Evolutionary conservation across 2,888 invertebrate genomes (phyloP).

Genomic region (Drosophila algonquin): DNA sequence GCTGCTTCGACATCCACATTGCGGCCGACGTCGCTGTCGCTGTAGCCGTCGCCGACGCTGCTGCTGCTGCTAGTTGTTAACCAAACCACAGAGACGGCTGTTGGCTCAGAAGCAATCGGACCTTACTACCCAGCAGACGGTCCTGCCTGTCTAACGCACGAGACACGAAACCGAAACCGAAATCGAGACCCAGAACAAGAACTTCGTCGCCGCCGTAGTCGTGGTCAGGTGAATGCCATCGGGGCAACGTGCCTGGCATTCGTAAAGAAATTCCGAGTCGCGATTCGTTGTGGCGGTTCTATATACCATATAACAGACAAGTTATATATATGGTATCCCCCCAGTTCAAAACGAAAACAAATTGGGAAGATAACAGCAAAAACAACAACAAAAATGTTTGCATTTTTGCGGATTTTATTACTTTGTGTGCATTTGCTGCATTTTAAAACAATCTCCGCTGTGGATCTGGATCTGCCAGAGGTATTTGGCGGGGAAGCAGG

Average conservation of each 20-base stretch:
- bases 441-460: conserved; percentile 66
- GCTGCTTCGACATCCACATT: conserved; percentile 35
- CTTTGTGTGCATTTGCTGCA: conserved; percentile 75
- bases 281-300: conserved; percentile 55
- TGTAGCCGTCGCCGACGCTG: conserved; percentile 6
- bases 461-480: conserved; percentile 43
- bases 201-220: conserved; percentile 30
- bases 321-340: conserved; percentile 70
- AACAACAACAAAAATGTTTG: conserved; percentile 62
- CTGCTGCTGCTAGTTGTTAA: conserved; percentile 67
- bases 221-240: conserved; percentile 76
- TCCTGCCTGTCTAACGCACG: conserved; percentile 65
- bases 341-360: conserved; percentile 64
- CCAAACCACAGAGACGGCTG: conserved; percentile 64
- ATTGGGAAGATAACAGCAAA: conserved; percentile 49
- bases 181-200: too few relatives aligned
- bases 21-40: conserved; percentile 44
- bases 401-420: conserved; percentile 68
- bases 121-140: conserved; percentile 63
- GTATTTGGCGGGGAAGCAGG: conserved; percentile 20
- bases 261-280: conserved; percentile 47
- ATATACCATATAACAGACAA: conserved; percentile 43
- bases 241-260: conserved; percentile 70
- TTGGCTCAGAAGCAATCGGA: conserved; percentile 76
- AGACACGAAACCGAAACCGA: too few relatives aligned